Conservation (phyloP, 2,888 invertebrate species). For the Empis stercorea region DNA sequence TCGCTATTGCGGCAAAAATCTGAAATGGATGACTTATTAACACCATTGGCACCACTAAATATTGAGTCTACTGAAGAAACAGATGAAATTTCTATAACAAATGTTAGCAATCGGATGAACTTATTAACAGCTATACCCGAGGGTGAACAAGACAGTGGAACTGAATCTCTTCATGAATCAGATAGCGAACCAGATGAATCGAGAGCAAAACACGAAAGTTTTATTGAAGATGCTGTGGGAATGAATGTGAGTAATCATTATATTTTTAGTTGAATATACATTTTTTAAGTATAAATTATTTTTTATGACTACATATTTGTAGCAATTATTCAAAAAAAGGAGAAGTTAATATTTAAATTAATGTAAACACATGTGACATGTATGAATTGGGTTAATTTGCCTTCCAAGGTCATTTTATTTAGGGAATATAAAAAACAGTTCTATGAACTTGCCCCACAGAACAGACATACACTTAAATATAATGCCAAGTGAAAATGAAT, state of each 20-base stretch:
- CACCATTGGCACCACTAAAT: slow-evolving; percentile 40
- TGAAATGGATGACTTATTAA: slow-evolving; percentile 39
- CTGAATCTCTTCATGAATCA: slow-evolving; percentile 44
- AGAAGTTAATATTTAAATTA: no score
- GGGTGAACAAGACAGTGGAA: slow-evolving; percentile 40
- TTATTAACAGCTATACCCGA: slow-evolving; percentile 7
- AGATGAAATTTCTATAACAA: neutral
- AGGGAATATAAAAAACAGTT: no score
- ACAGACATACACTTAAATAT: no score
- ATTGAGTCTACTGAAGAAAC: slow-evolving; percentile 24
- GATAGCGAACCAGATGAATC: slow-evolving; percentile 55
- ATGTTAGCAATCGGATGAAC: neutral
- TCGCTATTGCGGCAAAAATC: slow-evolving; percentile 54
- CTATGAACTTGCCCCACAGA: no score
- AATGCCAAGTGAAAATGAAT: no score
- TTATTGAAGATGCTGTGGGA: slow-evolving; percentile 50
- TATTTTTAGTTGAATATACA: neutral
- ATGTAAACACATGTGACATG: no score
- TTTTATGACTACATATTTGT: neutral
- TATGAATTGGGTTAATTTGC: no score
- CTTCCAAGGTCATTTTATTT: no score
- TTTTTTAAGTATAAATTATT: no score
- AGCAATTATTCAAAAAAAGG: no score
- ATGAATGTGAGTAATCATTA: slow-evolving; percentile 60
- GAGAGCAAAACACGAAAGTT: slow-evolving; percentile 35